These are phyloP conservation scores for Drosophila tanythrix DNA, from an alignment of 2,888 invertebrate genomes.

Conservation along the genomic window DNA sequence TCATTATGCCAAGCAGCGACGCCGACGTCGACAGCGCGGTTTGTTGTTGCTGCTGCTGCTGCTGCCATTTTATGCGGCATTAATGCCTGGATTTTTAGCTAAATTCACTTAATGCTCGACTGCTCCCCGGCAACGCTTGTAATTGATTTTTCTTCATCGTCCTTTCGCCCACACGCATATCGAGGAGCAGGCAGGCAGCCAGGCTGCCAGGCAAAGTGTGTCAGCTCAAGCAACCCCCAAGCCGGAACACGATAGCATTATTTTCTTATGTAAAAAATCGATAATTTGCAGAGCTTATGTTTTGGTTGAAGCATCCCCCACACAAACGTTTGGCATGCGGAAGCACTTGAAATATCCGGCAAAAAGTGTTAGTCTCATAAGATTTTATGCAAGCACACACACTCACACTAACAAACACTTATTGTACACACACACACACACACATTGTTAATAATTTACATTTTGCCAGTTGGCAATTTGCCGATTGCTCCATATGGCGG, in stretches of 20 bases:
- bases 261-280: conserved; percentile 71
- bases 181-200: background rate
- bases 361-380: conserved; percentile 31
- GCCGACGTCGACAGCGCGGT: conserved; percentile 13
- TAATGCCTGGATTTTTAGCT: conserved; percentile 68
- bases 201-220: conserved; percentile 59
- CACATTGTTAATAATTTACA: conserved; percentile 54
- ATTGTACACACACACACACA: conserved; percentile 21
- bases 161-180: conserved; percentile 1
- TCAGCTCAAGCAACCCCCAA: conserved; percentile 37
- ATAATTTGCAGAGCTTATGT: conserved; percentile 70
- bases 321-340: conserved; percentile 40
- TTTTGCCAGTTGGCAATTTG: conserved; percentile 49
- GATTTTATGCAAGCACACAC: conserved; percentile 15
- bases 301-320: conserved; percentile 49
- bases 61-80: conserved; percentile 56
- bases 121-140: conserved; percentile 30
- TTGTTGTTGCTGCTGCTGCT: conserved; percentile 24
- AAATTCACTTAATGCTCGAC: conserved; percentile 67
- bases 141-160: conserved; percentile 68
- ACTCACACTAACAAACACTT: conserved; percentile 26
- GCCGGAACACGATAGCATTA: conserved; percentile 26
- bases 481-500: conserved; percentile 65
- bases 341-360: conserved; percentile 76
- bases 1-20: conserved; percentile 57